phyloP scores from a whole-genome alignment of 2,797 vertebrate genomes.

The Sebastes diploproa region DNA sequence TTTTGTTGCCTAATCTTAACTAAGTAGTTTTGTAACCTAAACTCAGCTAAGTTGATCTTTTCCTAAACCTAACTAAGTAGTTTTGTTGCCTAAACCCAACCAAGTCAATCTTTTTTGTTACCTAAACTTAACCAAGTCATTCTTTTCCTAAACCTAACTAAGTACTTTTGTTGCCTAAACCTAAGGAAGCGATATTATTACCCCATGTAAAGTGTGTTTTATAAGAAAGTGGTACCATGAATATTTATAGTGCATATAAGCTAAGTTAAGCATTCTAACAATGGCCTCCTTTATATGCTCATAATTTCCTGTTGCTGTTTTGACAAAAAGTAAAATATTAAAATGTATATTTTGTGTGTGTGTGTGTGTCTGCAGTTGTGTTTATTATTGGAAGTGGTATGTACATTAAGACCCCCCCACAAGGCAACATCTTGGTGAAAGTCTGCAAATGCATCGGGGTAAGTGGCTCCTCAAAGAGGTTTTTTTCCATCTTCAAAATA shows the following conservation, averaged over 20 bases:
- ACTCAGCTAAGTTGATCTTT: no score
- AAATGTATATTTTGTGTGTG: not conserved
- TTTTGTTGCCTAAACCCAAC: no score
- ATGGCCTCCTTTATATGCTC: no score
- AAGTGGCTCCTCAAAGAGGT: conserved; percentile 44
- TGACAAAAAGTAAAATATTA: not conserved
- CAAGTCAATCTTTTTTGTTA: no score
- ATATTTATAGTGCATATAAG: not conserved
- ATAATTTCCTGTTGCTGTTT: not conserved
- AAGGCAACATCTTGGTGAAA: conserved; percentile 90
- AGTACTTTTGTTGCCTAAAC: no score
- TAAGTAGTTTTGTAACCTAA: no score
- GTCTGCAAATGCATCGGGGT: conserved; percentile 89
- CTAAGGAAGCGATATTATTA: not conserved
- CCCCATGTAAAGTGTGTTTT: not conserved
- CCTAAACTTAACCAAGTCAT: no score
- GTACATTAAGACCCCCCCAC: conserved; percentile 88
- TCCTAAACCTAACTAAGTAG: no score
- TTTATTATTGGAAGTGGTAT: conserved; percentile 88
- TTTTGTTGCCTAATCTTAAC: no score
- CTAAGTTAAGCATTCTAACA: no score
- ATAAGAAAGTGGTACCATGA: not conserved
- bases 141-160: no score
- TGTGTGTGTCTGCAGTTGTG: conserved; percentile 82
- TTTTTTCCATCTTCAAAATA: not conserved